Percentiles rank a stretch among this genome's conserved stretches.
Evolutionary conservation across 2,888 invertebrate species (phyloP).

Genomic region (Saturnia pavonia): DNA sequence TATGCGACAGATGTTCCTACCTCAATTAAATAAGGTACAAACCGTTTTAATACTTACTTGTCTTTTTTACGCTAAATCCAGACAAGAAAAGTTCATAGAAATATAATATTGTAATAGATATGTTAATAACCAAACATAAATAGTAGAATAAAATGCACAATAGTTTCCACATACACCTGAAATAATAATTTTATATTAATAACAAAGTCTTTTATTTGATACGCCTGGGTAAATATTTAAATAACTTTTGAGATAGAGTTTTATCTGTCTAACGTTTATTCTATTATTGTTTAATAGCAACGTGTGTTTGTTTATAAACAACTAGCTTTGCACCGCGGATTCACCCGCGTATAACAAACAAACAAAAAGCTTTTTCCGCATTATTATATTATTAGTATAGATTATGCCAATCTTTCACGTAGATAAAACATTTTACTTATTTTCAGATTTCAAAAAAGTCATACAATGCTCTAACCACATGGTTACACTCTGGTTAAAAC

Average conservation of each 20-base stretch:
- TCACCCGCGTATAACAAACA: no score
- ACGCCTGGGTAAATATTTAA: neutral
- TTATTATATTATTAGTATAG: no score
- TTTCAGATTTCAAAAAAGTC: no score
- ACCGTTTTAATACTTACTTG: neutral
- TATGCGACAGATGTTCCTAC: neutral
- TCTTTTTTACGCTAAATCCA: neutral
- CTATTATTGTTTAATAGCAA: no score
- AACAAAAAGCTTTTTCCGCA: no score
- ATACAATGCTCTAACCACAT: no score
- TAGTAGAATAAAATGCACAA: neutral
- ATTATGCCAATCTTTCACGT: no score
- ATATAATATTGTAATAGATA: neutral
- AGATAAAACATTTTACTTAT: no score
- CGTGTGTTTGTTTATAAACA: no score
- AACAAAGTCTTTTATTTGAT: neutral
- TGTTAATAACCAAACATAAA: neutral
- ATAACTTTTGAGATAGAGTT: neutral
- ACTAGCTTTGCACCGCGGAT: no score
- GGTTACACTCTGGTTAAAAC: no score
- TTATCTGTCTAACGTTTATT: no score
- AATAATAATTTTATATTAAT: neutral
- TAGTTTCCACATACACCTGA: neutral
- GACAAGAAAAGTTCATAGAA: neutral
- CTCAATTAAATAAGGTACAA: neutral